Percentiles rank a stretch among this genome's conserved stretches.
Conservation (phyloP, 2,113 vertebrate genomes). For the Nycticorax nycticorax region DNA sequence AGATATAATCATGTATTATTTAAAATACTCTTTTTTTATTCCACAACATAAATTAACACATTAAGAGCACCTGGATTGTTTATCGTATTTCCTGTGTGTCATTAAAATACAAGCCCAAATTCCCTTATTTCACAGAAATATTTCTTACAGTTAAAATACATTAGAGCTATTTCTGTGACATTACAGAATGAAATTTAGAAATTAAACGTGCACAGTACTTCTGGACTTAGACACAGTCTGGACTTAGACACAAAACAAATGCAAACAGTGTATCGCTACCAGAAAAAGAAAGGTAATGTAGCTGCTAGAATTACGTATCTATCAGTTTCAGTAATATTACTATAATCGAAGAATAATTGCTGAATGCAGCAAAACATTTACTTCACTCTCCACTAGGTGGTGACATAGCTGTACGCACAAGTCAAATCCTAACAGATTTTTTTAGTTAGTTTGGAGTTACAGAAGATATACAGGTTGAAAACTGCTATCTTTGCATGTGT, state of each 20-base stretch:
- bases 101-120: neutral
- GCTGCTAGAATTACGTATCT: neutral
- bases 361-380: neutral
- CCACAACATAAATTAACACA: neutral
- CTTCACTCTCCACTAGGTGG: constrained; percentile 72
- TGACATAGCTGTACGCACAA: neutral
- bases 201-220: neutral
- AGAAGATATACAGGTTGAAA: neutral
- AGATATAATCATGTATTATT: neutral
- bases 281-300: neutral
- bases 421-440: neutral
- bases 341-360: neutral
- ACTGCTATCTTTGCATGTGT: neutral
- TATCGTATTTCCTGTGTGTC: neutral
- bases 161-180: neutral
- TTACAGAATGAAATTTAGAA: neutral
- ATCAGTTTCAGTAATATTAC: neutral
- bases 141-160: neutral
- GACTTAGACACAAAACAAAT: neutral
- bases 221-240: neutral
- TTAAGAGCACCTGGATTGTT: neutral
- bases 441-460: neutral
- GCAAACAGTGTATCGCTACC: neutral
- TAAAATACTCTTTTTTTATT: neutral
- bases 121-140: neutral